Conservation (phyloP, 2,888 invertebrate genomes). For the Dryococelus australis region DNA sequence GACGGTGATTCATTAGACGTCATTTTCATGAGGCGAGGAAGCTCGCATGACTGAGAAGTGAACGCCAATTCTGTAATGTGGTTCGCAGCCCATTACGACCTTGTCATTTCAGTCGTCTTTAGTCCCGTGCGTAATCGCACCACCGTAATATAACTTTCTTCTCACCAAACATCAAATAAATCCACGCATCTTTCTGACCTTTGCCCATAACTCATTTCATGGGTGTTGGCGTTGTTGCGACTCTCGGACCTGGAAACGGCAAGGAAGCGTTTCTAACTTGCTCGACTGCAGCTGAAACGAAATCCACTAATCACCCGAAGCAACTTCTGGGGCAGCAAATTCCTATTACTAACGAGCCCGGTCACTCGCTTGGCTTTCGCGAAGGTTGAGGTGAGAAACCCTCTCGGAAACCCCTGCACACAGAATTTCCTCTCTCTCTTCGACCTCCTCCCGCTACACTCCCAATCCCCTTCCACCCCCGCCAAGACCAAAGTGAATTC, state of each 20-base stretch:
- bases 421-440: neutral
- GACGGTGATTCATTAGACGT: too few species aligned
- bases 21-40: too few species aligned
- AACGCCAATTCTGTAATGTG: too few species aligned
- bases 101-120: too few species aligned
- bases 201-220: too few species aligned
- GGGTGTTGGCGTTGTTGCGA: too few species aligned
- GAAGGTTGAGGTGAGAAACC: neutral
- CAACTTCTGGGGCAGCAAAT: constrained; percentile 1
- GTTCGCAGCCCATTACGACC: too few species aligned
- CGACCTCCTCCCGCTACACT: neutral
- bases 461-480: neutral
- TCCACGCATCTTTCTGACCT: too few species aligned
- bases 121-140: too few species aligned
- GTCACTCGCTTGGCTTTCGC: neutral
- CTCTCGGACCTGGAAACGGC: neutral
- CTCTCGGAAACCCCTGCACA: neutral
- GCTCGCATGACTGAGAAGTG: too few species aligned
- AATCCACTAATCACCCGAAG: neutral
- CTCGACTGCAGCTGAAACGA: neutral
- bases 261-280: neutral
- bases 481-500: neutral
- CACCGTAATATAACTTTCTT: too few species aligned
- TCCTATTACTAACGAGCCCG: constrained; percentile 1
- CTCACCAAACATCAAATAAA: too few species aligned